phyloP scores from a whole-genome alignment of 2,888 invertebrate species.

The Abrostola triplasia region DNA sequence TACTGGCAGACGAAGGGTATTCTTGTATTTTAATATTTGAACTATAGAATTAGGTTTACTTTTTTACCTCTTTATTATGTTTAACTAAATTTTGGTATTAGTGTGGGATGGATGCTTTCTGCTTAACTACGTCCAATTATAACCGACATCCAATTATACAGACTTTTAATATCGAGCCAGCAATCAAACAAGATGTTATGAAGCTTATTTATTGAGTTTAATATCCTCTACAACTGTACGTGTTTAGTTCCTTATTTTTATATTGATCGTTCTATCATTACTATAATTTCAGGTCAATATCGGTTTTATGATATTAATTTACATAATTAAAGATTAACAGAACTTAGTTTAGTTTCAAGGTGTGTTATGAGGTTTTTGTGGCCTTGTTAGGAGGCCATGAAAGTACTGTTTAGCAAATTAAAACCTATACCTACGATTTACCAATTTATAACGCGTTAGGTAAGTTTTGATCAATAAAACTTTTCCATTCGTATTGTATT shows the following conservation, averaged over 20 bases:
- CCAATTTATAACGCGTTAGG: neutral
- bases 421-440: neutral
- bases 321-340: conserved; percentile 3
- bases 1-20: too few species aligned
- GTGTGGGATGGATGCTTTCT: too few species aligned
- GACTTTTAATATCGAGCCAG: too few species aligned
- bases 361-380: neutral
- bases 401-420: neutral
- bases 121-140: too few species aligned
- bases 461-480: neutral
- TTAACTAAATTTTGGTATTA: too few species aligned
- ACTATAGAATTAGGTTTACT: too few species aligned
- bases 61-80: too few species aligned
- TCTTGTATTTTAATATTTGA: too few species aligned
- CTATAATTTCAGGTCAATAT: neutral
- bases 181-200: neutral
- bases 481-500: too few species aligned
- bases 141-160: neutral
- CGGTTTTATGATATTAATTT: conserved; percentile 1
- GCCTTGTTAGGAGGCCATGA: neutral
- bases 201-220: neutral
- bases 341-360: neutral
- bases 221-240: neutral
- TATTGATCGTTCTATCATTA: neutral
- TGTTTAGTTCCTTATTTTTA: neutral